Conservation (phyloP, 2,113 vertebrate genomes). For the Sminthopsis crassicaudata region DNA sequence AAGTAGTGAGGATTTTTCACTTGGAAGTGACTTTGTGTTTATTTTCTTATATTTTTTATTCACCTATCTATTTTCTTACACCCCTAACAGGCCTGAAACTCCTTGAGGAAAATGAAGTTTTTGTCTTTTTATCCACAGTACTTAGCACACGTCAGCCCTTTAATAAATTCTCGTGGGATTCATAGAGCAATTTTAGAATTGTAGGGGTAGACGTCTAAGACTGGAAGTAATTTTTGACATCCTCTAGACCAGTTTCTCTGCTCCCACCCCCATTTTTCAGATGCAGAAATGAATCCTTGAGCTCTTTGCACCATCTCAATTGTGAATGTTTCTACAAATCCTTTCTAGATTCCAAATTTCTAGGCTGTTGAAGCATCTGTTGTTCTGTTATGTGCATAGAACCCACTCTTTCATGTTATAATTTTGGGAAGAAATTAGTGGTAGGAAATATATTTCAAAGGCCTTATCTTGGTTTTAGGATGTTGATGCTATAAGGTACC, state of each 20-base stretch:
- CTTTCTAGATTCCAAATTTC: background rate
- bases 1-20: background rate
- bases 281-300: background rate
- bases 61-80: background rate
- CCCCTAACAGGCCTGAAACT: background rate
- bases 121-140: no score
- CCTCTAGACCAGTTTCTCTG: background rate
- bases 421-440: conserved; percentile 19
- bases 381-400: conserved; percentile 6
- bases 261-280: background rate
- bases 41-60: background rate
- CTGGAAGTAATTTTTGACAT: background rate
- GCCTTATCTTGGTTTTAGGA: background rate
- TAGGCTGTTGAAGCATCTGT: background rate
- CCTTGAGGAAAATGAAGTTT: background rate
- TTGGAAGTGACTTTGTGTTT: background rate
- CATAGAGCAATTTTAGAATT: background rate
- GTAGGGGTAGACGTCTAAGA: background rate
- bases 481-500: background rate
- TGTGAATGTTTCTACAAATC: background rate
- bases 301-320: background rate
- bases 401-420: background rate
- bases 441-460: background rate
- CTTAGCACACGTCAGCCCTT: no score
- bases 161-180: background rate